A percentile compares a stretch with the other conserved stretches of the same genome.
Evolutionary conservation across 2,888 invertebrate species (phyloP).

Genomic region (Phengaris alcon): DNA sequence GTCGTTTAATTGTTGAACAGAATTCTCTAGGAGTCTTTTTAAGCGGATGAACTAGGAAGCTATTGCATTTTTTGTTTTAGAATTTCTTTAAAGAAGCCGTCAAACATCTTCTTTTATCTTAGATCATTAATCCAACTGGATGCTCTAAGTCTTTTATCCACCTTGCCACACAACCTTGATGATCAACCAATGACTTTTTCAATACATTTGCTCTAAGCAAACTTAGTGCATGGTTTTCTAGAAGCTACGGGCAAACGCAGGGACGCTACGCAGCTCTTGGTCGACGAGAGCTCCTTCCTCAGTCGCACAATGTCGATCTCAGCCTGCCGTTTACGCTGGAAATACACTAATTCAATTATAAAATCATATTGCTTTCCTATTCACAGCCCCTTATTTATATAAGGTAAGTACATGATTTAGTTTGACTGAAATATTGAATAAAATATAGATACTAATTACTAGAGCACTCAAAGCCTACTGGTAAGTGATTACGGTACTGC

Average conservation of each 20-base stretch:
- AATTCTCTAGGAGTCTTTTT: too few species aligned
- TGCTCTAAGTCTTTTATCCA: background rate
- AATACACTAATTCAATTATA: conserved; percentile 45
- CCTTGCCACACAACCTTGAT: background rate
- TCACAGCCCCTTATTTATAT: too few species aligned
- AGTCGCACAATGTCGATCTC: conserved; percentile 72
- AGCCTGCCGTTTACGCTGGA: conserved; percentile 74
- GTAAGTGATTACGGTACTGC: too few species aligned
- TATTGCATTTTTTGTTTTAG: background rate
- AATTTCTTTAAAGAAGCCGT: background rate
- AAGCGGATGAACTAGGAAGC: too few species aligned
- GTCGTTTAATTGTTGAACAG: too few species aligned
- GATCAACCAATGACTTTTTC: background rate
- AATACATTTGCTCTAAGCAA: conserved; percentile 44
- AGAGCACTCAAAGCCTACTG: too few species aligned
- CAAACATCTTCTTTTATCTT: background rate
- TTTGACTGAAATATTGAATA: too few species aligned
- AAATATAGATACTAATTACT: too few species aligned
- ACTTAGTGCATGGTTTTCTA: conserved; percentile 61
- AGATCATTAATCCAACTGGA: too few species aligned
- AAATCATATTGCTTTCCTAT: too few species aligned
- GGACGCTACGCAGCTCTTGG: conserved; percentile 68
- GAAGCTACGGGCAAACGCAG: conserved; percentile 82
- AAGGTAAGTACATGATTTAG: too few species aligned
- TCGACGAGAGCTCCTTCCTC: conserved; percentile 67